These are phyloP conservation scores for Polyodon spathula DNA, from an alignment of 2,113 vertebrate species.

Conservation along the genomic window DNA sequence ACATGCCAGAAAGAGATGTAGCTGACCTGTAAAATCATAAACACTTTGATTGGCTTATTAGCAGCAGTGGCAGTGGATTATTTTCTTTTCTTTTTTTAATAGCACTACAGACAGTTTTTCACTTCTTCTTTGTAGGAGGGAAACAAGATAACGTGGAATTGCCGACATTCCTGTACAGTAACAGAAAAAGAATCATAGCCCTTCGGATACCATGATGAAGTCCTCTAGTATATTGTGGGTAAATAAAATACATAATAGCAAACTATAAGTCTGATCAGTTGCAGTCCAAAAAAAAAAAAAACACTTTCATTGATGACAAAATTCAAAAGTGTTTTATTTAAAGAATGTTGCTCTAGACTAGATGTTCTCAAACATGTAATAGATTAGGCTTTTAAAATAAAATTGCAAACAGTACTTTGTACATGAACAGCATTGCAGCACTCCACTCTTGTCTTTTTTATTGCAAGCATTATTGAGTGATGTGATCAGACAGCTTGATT, in stretches of 20 bases:
- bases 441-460: not conserved
- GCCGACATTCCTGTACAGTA: not conserved
- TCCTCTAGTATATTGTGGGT: too few relatives aligned
- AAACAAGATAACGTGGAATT: not conserved
- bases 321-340: not conserved
- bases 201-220: not conserved
- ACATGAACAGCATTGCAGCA: constrained; percentile 1
- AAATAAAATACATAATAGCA: not conserved
- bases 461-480: not conserved
- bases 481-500: not conserved
- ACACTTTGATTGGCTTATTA: not conserved
- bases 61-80: constrained; percentile 7
- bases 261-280: not conserved
- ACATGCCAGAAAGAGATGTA: constrained; percentile 20
- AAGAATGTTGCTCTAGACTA: constrained; percentile 2
- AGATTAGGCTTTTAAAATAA: constrained; percentile 10
- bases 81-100: not conserved
- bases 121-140: not conserved
- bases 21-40: constrained; percentile 14
- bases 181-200: not conserved
- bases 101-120: not conserved
- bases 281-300: not conserved
- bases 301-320: not conserved
- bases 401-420: constrained; percentile 8
- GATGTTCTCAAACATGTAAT: constrained; percentile 19